phyloP scores from a whole-genome alignment of 2,888 invertebrate species.

The Leucophenga maculata region DNA sequence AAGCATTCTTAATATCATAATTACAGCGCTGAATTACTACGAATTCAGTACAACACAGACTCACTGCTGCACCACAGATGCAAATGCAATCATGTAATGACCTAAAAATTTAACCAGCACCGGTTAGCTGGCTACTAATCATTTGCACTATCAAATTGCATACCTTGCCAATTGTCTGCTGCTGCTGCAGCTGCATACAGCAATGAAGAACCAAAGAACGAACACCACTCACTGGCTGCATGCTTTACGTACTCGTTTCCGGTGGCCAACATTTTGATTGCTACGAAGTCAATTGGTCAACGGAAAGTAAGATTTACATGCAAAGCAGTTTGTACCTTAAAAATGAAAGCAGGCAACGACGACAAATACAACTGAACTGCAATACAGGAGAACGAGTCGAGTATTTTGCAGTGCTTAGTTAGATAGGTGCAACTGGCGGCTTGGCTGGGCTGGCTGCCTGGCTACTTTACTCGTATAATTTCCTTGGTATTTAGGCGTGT shows the following conservation, averaged over 20 bases:
- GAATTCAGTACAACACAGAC: conserved; percentile 1
- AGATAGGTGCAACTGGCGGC: no score
- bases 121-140: conserved; percentile 9
- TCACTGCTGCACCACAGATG: not conserved
- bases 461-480: no score
- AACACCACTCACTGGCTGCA: not conserved
- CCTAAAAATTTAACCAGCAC: conserved; percentile 6
- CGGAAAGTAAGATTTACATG: conserved; percentile 21
- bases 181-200: not conserved
- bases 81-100: conserved; percentile 6
- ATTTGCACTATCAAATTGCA: conserved; percentile 5
- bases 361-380: no score
- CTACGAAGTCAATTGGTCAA: conserved; percentile 18
- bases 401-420: no score
- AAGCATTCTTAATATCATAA: no score
- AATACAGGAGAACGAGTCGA: no score
- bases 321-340: conserved; percentile 6
- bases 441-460: no score
- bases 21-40: no score
- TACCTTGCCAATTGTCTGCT: no score
- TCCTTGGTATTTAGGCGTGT: no score
- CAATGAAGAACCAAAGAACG: not conserved
- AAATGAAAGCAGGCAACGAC: not conserved
- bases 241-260: not conserved
- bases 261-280: not conserved